These are phyloP conservation scores for Anastatus disparis DNA, from an alignment of 1,140 invertebrate species.

Conservation along the genomic window DNA sequence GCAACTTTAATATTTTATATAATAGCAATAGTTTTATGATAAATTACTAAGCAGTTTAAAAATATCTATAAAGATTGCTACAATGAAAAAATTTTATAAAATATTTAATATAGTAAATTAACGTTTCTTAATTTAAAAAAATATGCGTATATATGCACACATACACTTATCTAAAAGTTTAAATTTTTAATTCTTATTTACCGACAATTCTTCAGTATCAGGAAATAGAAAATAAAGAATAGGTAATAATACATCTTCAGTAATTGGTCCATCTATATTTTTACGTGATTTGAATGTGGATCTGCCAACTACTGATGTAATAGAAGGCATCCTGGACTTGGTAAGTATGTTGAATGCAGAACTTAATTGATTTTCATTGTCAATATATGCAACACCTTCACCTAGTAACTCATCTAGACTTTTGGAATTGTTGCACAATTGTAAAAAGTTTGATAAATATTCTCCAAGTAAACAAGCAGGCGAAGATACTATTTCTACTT, in stretches of 20 bases:
- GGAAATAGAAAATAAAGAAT: conserved; percentile 90
- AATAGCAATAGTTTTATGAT: too few species aligned
- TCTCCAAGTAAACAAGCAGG: conserved; percentile 76
- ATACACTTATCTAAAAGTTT: too few species aligned
- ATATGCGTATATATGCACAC: too few species aligned
- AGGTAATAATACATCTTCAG: conserved; percentile 78
- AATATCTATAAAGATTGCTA: too few species aligned
- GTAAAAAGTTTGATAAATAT: conserved; percentile 71
- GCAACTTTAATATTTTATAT: too few species aligned
- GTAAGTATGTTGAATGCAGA: conserved; percentile 68
- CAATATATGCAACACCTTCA: conserved; percentile 60
- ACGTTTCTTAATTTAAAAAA: too few species aligned
- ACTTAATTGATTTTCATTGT: conserved; percentile 57
- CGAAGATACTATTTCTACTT: conserved; percentile 70
- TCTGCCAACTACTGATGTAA: conserved; percentile 67
- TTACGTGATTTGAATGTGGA: conserved; percentile 63
- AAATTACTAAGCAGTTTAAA: too few species aligned
- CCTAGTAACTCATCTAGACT: conserved; percentile 71
- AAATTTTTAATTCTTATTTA: too few species aligned
- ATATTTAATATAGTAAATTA: too few species aligned
- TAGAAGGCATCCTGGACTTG: conserved; percentile 70
- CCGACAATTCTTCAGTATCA: conserved; percentile 79
- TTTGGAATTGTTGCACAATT: conserved; percentile 63
- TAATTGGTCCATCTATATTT: conserved; percentile 76
- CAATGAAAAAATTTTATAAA: too few species aligned